Conservation (phyloP, 2,113 vertebrate species). For the Pangasianodon gigas region DNA sequence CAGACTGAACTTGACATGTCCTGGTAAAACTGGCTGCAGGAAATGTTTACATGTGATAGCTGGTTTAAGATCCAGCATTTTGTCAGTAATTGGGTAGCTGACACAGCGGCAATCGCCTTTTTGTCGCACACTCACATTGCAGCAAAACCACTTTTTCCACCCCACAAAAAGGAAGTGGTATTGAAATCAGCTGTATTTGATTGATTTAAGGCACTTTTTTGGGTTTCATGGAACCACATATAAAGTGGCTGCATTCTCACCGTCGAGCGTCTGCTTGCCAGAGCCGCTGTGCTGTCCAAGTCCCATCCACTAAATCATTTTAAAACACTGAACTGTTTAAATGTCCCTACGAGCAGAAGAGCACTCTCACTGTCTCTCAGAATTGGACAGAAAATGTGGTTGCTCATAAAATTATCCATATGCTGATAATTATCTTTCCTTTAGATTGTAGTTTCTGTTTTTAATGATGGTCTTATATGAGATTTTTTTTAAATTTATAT, state of each 20-base stretch:
- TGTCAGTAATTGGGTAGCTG: slow-evolving; percentile 69
- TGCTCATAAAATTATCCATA: slow-evolving; percentile 65
- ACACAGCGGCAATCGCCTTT: slow-evolving; percentile 60
- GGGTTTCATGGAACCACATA: slow-evolving; percentile 75
- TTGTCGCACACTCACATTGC: slow-evolving; percentile 61
- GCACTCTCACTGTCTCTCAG: slow-evolving; percentile 60
- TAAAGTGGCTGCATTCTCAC: slow-evolving; percentile 82
- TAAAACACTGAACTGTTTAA: slow-evolving; percentile 69
- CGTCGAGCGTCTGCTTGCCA: slow-evolving; percentile 75
- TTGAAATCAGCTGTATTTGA: slow-evolving; percentile 82
- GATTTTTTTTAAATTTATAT: slow-evolving; percentile 51
- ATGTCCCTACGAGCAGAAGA: slow-evolving; percentile 63
- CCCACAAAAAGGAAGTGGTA: slow-evolving; percentile 74
- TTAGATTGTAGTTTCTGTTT: slow-evolving; percentile 65
- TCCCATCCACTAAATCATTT: slow-evolving; percentile 72
- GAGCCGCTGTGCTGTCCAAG: slow-evolving; percentile 76
- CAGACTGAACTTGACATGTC: slow-evolving; percentile 5
- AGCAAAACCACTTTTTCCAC: slow-evolving; percentile 64
- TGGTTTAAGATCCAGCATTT: slow-evolving; percentile 70
- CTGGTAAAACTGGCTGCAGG: slow-evolving; percentile 18
- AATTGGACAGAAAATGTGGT: slow-evolving; percentile 57
- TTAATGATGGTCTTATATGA: slow-evolving; percentile 70
- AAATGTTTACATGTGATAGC: slow-evolving; percentile 67
- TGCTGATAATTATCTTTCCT: slow-evolving; percentile 68
- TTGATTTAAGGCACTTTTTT: slow-evolving; percentile 76